Percentiles rank a stretch among this genome's conserved stretches.
Evolutionary conservation across 2,113 vertebrate species (phyloP).

Genomic region (Mus pahari): DNA sequence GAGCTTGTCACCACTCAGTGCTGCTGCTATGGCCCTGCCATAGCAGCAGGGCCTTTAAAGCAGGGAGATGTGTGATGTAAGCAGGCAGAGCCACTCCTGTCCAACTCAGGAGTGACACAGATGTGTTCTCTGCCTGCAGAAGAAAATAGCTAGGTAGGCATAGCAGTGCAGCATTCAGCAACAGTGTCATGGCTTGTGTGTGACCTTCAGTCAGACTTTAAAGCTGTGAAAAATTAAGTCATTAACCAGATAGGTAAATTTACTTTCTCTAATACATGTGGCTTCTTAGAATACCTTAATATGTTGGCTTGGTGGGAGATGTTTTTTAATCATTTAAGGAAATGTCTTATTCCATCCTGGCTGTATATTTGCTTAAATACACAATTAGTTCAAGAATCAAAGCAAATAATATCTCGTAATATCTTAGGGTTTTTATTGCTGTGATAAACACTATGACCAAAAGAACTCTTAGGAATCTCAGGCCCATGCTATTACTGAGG

Average conservation of each 20-base stretch:
- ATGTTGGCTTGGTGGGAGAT: constrained; percentile 13
- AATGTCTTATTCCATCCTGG: background rate
- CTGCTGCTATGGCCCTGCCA: background rate
- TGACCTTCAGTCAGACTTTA: constrained; percentile 30
- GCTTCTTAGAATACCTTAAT: constrained; percentile 15
- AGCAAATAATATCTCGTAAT: background rate
- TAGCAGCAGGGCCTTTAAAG: background rate
- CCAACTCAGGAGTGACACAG: background rate
- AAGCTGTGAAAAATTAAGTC: constrained; percentile 1
- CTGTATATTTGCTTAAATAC: constrained; percentile 12
- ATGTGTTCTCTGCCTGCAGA: background rate
- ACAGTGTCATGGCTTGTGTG: background rate
- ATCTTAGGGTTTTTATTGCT: background rate
- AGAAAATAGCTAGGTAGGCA: background rate
- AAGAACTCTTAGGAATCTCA: background rate
- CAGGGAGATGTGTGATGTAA: background rate
- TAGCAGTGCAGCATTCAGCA: background rate
- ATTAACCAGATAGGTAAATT: constrained; percentile 45
- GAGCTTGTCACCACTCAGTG: background rate
- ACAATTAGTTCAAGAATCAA: constrained; percentile 16
- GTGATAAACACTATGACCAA: background rate
- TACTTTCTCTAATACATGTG: background rate
- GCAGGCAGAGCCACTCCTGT: background rate
- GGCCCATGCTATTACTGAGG: background rate
- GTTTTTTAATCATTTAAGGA: constrained; percentile 27